phyloP scores from a whole-genome alignment of 2,888 invertebrate genomes.

The Tetanocera ferruginea region DNA sequence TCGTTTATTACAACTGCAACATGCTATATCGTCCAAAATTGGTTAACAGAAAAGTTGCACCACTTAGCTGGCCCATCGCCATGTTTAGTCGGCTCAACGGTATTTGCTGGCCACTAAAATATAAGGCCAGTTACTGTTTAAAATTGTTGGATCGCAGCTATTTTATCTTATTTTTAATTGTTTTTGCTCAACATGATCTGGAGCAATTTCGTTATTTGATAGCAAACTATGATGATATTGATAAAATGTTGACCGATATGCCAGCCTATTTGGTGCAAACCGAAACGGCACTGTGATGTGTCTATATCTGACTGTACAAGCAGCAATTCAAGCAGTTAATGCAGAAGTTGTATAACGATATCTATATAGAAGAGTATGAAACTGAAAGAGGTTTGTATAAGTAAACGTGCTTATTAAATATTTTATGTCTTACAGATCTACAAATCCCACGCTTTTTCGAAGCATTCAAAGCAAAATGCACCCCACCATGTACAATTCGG shows the following conservation, averaged over 20 bases:
- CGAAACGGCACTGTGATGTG: not conserved
- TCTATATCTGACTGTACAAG: not conserved
- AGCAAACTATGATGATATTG: not conserved
- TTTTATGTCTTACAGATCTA: constrained; percentile 39
- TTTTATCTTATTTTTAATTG: not conserved
- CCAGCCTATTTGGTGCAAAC: not conserved
- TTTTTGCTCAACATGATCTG: not conserved
- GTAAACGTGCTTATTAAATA: no score
- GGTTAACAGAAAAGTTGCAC: no score
- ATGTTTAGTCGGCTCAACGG: constrained; percentile 54
- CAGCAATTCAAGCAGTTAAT: not conserved
- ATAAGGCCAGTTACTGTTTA: constrained; percentile 42
- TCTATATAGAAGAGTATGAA: constrained; percentile 17
- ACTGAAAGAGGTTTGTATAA: no score
- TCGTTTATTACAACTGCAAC: no score
- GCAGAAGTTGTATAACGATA: not conserved
- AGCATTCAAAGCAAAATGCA: constrained; percentile 50
- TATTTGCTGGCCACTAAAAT: constrained; percentile 59
- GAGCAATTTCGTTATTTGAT: not conserved
- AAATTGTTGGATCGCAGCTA: constrained; percentile 46
- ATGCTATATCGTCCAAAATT: no score
- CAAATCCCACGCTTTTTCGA: constrained; percentile 45
- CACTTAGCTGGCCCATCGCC: no score
- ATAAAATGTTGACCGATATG: not conserved
- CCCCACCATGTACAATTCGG: constrained; percentile 50